A percentile compares a stretch with the other conserved stretches of the same genome.
These are phyloP conservation scores for Rhagoletis pomonella DNA, from an alignment of 1,140 invertebrate species.

Conservation along the genomic window DNA sequence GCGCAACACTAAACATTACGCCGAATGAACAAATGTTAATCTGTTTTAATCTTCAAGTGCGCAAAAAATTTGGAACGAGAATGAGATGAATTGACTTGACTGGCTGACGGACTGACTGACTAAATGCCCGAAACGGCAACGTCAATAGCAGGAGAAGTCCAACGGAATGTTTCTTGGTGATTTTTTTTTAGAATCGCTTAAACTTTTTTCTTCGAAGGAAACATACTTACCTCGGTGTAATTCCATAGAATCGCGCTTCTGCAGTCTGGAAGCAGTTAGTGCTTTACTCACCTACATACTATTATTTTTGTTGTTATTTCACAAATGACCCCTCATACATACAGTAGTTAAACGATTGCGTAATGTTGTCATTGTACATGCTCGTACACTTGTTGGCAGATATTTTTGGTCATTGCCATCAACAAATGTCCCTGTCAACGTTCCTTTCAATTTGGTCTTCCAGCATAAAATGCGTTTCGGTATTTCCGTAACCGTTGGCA, in stretches of 20 bases:
- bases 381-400: conserved; percentile 44
- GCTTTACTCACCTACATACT: background rate
- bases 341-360: conserved; percentile 41
- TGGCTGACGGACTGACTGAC: background rate
- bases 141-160: background rate
- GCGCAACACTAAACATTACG: background rate
- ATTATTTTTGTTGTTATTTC: background rate
- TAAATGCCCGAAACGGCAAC: conserved; percentile 2
- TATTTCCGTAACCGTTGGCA: conserved; percentile 14
- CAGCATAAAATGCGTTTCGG: conserved; percentile 22
- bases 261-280: background rate
- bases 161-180: conserved; percentile 3
- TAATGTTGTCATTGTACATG: conserved; percentile 39
- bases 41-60: conserved; percentile 54
- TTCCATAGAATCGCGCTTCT: background rate
- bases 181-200: conserved; percentile 23
- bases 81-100: background rate
- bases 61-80: conserved; percentile 24
- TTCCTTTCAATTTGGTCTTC: conserved; percentile 8
- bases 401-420: conserved; percentile 33
- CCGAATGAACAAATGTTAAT: conserved; percentile 54
- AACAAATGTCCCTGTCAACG: conserved; percentile 34
- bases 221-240: background rate
- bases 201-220: background rate
- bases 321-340: background rate